Conservation (phyloP, 1,140 invertebrate genomes). For the Caenorhabditis remanei region DNA sequence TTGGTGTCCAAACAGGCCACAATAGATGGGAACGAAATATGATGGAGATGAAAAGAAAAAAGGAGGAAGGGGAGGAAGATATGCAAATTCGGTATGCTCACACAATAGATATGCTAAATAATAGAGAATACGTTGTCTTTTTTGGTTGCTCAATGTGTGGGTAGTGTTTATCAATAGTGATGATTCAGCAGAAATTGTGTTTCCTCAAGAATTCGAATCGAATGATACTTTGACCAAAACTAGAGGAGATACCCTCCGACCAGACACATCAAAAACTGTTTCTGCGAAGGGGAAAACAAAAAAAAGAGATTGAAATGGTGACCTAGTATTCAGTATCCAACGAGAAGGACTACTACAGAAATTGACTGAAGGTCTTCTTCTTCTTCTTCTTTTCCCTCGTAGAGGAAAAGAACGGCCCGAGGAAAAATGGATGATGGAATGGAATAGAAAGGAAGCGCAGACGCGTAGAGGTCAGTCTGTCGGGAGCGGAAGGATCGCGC, state of each 20-base stretch:
- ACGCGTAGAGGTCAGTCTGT: conserved; percentile 15
- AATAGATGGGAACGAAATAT: neutral
- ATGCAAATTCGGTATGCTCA: neutral
- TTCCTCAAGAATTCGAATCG: neutral
- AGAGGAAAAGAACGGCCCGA: conserved; percentile 13
- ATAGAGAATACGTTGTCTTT: neutral
- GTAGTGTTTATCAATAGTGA: neutral
- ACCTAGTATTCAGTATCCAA: conserved; percentile 26
- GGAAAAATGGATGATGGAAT: neutral
- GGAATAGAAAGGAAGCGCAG: neutral
- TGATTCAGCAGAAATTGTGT: neutral
- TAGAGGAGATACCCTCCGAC: neutral
- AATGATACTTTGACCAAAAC: conserved; percentile 2
- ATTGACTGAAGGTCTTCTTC: conserved; percentile 35
- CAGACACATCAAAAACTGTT: neutral
- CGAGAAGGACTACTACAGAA: conserved; percentile 50
- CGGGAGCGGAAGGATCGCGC: conserved; percentile 48
- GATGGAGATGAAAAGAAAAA: neutral
- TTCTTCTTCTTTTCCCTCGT: neutral
- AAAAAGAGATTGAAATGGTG: conserved; percentile 44
- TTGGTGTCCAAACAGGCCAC: too few relatives aligned
- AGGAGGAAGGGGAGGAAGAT: neutral
- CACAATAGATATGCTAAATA: conserved; percentile 45
- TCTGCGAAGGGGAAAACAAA: neutral
- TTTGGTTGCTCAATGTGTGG: neutral